These are phyloP conservation scores for Mus spicilegus DNA, from an alignment of 2,113 vertebrate species.

Conservation along the genomic window DNA sequence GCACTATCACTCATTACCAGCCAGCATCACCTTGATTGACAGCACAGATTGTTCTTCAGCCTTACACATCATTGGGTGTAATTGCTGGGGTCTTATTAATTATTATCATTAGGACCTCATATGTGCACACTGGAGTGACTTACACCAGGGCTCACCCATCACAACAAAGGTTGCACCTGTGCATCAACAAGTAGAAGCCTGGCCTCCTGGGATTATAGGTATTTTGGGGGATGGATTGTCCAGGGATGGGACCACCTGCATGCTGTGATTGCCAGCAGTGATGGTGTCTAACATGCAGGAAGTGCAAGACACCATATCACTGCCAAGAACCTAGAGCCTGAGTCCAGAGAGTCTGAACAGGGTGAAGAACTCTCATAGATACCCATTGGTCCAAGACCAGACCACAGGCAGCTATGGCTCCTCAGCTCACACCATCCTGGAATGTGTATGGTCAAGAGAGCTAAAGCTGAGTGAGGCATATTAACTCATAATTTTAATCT, in stretches of 20 bases:
- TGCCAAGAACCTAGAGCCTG: neutral
- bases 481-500: neutral
- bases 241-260: neutral
- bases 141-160: neutral
- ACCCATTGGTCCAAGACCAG: neutral
- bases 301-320: fast-evolving
- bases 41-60: neutral
- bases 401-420: neutral
- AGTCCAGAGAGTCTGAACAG: neutral
- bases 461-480: neutral
- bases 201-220: too few relatives aligned
- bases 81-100: slow-evolving; percentile 59
- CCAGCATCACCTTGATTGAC: neutral
- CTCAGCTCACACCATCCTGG: too few relatives aligned
- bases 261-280: neutral
- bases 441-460: neutral
- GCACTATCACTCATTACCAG: neutral
- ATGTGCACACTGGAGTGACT: neutral
- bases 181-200: neutral
- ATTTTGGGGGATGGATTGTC: neutral
- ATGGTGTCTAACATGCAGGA: neutral
- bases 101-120: slow-evolving; percentile 29
- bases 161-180: neutral
- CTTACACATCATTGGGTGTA: slow-evolving; percentile 50
- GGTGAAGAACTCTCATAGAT: too few relatives aligned